A percentile compares a stretch with the other conserved stretches of the same genome.
Evolutionary conservation across 2,888 invertebrate genomes (phyloP).

Genomic region (Dichetophora obliterata): DNA sequence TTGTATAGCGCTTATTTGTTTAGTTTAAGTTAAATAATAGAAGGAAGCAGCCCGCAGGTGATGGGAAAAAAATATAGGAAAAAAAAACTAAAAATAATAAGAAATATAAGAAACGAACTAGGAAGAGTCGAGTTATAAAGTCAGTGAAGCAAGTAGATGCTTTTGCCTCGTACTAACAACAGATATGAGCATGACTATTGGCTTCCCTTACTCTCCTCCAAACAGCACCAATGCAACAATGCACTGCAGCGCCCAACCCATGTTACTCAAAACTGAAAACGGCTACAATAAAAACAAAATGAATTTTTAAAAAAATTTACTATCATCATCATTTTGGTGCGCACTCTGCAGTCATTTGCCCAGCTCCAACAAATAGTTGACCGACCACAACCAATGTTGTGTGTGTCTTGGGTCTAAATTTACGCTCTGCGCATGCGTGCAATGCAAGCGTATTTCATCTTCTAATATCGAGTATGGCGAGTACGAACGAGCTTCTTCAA

Average conservation of each 20-base stretch:
- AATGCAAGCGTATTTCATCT: constrained; percentile 46
- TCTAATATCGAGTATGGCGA: constrained; percentile 2
- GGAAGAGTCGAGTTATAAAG: background rate
- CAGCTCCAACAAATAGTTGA: background rate
- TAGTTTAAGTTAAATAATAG: constrained; percentile 25
- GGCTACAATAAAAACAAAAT: background rate
- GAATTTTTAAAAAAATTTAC: too few species aligned
- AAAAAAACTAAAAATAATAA: background rate
- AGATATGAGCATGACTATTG: background rate
- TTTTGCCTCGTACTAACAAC: background rate
- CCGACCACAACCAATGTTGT: background rate
- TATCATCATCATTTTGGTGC: constrained; percentile 6
- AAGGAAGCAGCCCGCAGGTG: constrained; percentile 12
- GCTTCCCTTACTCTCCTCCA: background rate
- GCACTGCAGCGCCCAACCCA: background rate
- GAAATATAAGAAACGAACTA: background rate
- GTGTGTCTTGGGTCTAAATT: background rate
- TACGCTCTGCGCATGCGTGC: constrained; percentile 45
- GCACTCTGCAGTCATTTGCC: background rate
- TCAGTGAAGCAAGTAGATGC: constrained; percentile 5
- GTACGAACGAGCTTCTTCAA: constrained; percentile 48
- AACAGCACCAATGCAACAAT: background rate
- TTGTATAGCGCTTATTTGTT: constrained; percentile 25
- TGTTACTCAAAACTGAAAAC: background rate
- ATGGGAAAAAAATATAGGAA: background rate